phyloP scores from a whole-genome alignment of 2,888 invertebrate genomes.

The Eucera pruinosa region DNA sequence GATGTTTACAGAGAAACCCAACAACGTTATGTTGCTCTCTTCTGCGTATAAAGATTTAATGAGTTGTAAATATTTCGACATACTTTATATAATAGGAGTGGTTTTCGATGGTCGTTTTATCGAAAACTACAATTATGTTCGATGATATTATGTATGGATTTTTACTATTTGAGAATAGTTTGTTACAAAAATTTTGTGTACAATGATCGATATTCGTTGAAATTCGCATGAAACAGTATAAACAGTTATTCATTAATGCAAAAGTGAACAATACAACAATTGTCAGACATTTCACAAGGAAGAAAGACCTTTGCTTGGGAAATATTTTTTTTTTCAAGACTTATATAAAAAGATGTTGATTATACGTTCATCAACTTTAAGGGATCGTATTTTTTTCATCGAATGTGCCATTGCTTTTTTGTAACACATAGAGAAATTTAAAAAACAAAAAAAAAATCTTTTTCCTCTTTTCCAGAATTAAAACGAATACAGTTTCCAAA shows the following conservation, averaged over 20 bases:
- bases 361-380: conserved; percentile 32
- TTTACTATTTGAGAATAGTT: conserved; percentile 15
- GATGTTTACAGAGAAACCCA: conserved; percentile 58
- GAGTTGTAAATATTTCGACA: conserved; percentile 22
- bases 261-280: conserved; percentile 66
- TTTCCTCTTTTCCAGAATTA: conserved; percentile 2
- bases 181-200: conserved; percentile 35
- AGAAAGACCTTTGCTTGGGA: conserved; percentile 52
- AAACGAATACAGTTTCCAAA: conserved; percentile 47
- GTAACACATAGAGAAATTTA: conserved; percentile 34
- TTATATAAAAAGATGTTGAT: conserved; percentile 39
- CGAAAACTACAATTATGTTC: conserved; percentile 27
- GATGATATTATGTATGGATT: conserved; percentile 37
- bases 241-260: conserved; percentile 48
- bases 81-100: conserved; percentile 16
- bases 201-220: conserved; percentile 25
- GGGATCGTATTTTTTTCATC: conserved; percentile 25
- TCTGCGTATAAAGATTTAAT: conserved; percentile 46
- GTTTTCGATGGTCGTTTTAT: conserved; percentile 14
- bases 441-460: conserved; percentile 14
- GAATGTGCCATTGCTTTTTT: conserved; percentile 42
- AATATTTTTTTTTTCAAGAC: conserved; percentile 39
- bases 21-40: conserved; percentile 63
- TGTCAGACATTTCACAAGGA: conserved; percentile 44
- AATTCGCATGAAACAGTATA: conserved; percentile 38